Evolutionary conservation across 2,797 vertebrate genomes (phyloP), one percentile per base, ranked within the genome.

Genomic region (Hyperoplus lanceolatus): DNA sequence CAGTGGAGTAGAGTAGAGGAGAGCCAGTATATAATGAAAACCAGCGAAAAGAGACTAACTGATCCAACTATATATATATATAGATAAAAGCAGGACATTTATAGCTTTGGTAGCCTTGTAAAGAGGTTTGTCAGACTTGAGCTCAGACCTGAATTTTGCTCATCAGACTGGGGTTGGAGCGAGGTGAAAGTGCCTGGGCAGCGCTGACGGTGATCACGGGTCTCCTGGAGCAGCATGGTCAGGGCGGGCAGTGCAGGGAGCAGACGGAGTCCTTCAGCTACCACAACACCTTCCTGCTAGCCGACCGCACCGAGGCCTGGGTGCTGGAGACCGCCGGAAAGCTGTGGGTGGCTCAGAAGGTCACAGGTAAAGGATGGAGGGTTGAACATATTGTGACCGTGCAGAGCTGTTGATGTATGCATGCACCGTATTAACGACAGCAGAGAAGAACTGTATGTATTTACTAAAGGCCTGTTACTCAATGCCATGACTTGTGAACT

Each of bases 201-300:
- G 97, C 97, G 0, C 80, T 98, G 90, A 83, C 77, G 0, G 96
- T 96, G 75, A 97, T 99, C 77, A 93, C 95, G 0, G 88, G 49
- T 0, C 93, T 98, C 65, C 92, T 99, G 92, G 95, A 97, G 83
- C 91, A 80, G 66, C 90, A 98, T 0, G 97, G 97, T 0, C 98
- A 99, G 70, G 97, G 97, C 0, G 97, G 98, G 18, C 96, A 92
- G 84, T 98, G 98, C 93, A 95, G 93, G 81, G 97, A 99, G 82
- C 94, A 96, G 1, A 92, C 95, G 0, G 87, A 81, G 18, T 94
- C 95, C 3, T 97, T 99, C 77, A 90, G 95, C 90, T 99, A 99
- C 90, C 97, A 99, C 92, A 99, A 97, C 93, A 98, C 97, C 79
- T 99, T 98, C 89, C 94, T 99, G 51, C 92, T 99, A 91, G 96